Evolutionary conservation across 2,113 vertebrate genomes (phyloP).

Genomic region (Microcebus griseorufus): DNA sequence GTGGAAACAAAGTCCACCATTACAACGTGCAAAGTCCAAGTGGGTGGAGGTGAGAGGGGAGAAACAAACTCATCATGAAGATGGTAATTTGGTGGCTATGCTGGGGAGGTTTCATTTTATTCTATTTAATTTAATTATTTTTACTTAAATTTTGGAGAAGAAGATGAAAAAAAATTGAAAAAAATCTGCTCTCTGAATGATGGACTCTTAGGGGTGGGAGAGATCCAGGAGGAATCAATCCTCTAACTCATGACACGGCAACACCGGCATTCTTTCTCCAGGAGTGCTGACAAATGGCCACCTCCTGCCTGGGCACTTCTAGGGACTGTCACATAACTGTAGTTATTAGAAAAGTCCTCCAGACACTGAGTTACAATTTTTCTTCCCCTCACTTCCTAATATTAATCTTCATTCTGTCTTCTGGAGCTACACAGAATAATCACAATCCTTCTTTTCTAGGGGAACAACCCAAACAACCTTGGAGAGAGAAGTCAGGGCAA

Average conservation of each 20-base stretch:
- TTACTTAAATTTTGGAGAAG: slow-evolving; percentile 20
- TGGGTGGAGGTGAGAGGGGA: neutral
- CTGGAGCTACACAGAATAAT: slow-evolving; percentile 38
- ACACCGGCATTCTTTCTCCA: neutral
- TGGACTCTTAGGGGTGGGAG: neutral
- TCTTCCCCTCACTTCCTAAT: slow-evolving; percentile 12
- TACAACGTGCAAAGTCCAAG: neutral
- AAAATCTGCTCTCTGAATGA: neutral
- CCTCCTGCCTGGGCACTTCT: neutral
- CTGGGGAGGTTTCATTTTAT: neutral
- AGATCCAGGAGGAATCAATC: neutral
- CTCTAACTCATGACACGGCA: neutral
- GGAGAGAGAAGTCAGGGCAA: slow-evolving; percentile 43
- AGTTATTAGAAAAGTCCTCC: slow-evolving; percentile 54
- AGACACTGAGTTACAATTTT: slow-evolving; percentile 55
- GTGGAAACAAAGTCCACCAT: neutral
- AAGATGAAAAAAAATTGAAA: neutral
- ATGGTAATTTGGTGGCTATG: neutral
- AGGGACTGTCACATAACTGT: neutral
- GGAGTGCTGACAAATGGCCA: slow-evolving; percentile 18
- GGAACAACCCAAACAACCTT: slow-evolving; percentile 61
- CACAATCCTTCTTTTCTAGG: slow-evolving; percentile 37
- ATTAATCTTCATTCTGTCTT: slow-evolving; percentile 60
- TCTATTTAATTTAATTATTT: neutral
- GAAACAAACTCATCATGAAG: neutral